phyloP scores from a whole-genome alignment of 2,888 invertebrate genomes.

The Adelognathus sp. region DNA sequence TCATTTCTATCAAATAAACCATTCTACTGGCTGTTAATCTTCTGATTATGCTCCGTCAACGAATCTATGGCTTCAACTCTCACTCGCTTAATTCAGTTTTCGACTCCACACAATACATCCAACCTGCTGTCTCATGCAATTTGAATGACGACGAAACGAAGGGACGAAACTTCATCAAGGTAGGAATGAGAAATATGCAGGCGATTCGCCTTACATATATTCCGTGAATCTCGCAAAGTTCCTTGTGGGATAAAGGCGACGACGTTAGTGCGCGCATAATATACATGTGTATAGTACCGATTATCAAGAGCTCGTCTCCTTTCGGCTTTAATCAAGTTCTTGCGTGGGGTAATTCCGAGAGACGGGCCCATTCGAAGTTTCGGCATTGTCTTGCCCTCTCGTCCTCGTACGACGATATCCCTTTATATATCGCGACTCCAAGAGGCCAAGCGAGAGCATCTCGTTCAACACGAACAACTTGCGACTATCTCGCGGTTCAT shows the following conservation, averaged over 20 bases:
- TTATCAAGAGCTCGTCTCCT: conserved; percentile 16
- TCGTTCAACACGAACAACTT: conserved; percentile 40
- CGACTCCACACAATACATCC: background rate
- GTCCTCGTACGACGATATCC: conserved; percentile 18
- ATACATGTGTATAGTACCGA: conserved; percentile 11
- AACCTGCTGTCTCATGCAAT: background rate
- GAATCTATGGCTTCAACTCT: background rate
- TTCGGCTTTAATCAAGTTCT: conserved; percentile 51
- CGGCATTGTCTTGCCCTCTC: conserved; percentile 34
- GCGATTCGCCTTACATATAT: background rate
- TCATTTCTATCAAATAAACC: too few species aligned
- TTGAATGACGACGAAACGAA: background rate
- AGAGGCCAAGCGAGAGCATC: conserved; percentile 1
- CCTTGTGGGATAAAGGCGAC: background rate
- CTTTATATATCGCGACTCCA: conserved; percentile 19
- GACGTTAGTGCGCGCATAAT: conserved; percentile 2
- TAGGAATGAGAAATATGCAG: background rate
- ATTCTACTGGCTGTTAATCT: too few species aligned
- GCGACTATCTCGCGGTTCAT: conserved; percentile 26
- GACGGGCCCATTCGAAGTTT: conserved; percentile 45
- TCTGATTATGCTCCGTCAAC: background rate
- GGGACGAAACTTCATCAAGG: background rate
- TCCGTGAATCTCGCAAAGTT: conserved; percentile 23
- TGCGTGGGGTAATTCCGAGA: conserved; percentile 44
- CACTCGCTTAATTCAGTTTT: background rate